phyloP scores from a whole-genome alignment of 2,797 vertebrate species.

The Chrysocyon brachyurus region DNA sequence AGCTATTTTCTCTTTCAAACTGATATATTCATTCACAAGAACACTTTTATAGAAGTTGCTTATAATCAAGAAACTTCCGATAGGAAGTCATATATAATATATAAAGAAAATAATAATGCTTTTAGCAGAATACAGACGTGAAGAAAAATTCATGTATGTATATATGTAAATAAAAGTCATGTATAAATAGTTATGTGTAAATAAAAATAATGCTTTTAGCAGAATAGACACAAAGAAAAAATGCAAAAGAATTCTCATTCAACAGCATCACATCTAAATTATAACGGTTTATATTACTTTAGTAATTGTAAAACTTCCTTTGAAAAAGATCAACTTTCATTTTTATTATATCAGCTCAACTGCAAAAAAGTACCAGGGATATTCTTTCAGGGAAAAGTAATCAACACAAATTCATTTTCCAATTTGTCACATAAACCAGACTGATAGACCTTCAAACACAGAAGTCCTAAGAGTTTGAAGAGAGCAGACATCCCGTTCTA shows the following conservation, averaged over 20 bases:
- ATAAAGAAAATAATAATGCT: conserved; percentile 18
- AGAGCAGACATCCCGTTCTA: neutral
- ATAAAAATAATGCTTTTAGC: neutral
- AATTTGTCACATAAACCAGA: conserved; percentile 55
- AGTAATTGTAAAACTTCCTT: conserved; percentile 55
- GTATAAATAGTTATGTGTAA: no score
- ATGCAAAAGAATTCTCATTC: conserved; percentile 33
- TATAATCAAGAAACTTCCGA: conserved; percentile 52
- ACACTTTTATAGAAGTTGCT: conserved; percentile 1
- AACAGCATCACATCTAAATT: neutral
- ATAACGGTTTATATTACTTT: conserved; percentile 74
- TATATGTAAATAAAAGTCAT: neutral
- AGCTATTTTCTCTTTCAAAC: conserved; percentile 68
- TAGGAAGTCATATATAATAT: neutral
- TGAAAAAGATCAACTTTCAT: conserved; percentile 51
- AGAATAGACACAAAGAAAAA: conserved; percentile 31
- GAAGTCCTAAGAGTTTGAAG: conserved; percentile 34
- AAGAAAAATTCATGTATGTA: neutral
- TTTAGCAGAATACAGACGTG: conserved; percentile 29
- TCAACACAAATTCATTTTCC: conserved; percentile 57
- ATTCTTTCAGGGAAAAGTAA: conserved; percentile 38
- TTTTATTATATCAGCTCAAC: conserved; percentile 39
- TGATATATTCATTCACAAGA: conserved; percentile 27
- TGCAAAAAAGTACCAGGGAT: neutral
- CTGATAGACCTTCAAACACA: neutral